These are phyloP conservation scores for Strigops habroptila DNA, from an alignment of 2,113 vertebrate genomes.

Conservation along the genomic window DNA sequence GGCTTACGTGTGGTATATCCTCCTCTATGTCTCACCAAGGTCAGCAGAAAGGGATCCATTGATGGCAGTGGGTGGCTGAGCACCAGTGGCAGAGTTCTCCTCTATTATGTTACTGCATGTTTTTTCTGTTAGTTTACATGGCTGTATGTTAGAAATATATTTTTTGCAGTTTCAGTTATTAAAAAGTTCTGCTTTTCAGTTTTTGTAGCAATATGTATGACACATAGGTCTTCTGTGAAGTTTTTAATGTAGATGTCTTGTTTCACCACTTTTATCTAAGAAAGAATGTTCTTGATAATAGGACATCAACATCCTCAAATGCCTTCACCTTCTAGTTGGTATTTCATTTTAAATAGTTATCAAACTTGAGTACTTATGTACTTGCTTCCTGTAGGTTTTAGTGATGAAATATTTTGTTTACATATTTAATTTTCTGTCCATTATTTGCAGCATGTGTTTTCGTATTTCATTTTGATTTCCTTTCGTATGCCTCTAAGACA, in stretches of 20 bases:
- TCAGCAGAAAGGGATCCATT: neutral
- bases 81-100: neutral
- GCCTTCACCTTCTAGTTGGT: neutral
- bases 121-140: neutral
- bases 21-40: neutral
- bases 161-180: neutral
- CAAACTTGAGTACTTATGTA: neutral
- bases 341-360: neutral
- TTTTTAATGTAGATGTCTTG: neutral
- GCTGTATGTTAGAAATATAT: neutral
- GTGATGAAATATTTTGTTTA: neutral
- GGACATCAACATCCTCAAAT: neutral
- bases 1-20: accelerated
- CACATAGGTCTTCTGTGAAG: accelerated
- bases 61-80: neutral
- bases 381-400: neutral
- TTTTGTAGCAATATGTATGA: neutral
- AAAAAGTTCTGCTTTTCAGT: neutral
- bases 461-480: neutral
- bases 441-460: neutral
- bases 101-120: accelerated
- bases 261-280: neutral
- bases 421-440: neutral
- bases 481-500: neutral
- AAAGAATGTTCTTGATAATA: neutral